Base-by-base conservation (phyloP, 2,113 vertebrate species). In the Marmota flaviventris region DNA sequence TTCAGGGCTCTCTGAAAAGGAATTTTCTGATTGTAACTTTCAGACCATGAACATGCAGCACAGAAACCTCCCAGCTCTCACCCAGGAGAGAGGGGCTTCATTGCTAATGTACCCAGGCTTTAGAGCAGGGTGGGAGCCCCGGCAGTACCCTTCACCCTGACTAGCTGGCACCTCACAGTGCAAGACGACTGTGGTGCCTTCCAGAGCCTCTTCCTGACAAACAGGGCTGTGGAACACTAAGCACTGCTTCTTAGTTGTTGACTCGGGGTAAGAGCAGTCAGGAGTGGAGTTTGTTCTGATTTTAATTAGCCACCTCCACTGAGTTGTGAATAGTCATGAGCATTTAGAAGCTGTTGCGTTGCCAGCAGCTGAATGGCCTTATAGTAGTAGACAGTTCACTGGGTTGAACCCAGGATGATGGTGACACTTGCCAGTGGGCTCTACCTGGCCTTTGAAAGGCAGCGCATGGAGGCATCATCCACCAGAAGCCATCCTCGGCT, bases 261-360 rank as follows among this genome's bases (percentile, higher is more conserved):
- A 39, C 58, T 70, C 84, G 45, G 1, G n/a, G 3, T 37, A 17
- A 32, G 5, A 12, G 1, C 56, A 37, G 3, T 1, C 29, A 5
- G 78, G 45, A 83, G 45, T 37, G 32, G 13, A 25, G 10, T 51
- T 42, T 79, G 67, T 0, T 77, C 75, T 32, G 65, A 93, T 84
- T 91, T 65, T 94, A 9, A 93, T 93, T 39, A 89, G 25, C 20
- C n/a, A 2, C 78, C 75, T 58, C 91, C 51, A 48, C 37, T 77
- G 95, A n/a, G 6, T 53, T 78, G 22, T 39, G 48, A 2, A 24
- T 34, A 56, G 14, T 88, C 96, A 53, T 29, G 86, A 92, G 91
- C 65, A 14, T 42, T 79, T 86, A 83, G 67, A 67, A 96, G 37
- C 39, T 14, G 17, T 72, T 45, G 0, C 29, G 27, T 56, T 56